Percentiles rank a stretch among this genome's conserved stretches.
Evolutionary conservation across 2,797 vertebrate species (phyloP).

Genomic region (Stomatorhinus walkeri): DNA sequence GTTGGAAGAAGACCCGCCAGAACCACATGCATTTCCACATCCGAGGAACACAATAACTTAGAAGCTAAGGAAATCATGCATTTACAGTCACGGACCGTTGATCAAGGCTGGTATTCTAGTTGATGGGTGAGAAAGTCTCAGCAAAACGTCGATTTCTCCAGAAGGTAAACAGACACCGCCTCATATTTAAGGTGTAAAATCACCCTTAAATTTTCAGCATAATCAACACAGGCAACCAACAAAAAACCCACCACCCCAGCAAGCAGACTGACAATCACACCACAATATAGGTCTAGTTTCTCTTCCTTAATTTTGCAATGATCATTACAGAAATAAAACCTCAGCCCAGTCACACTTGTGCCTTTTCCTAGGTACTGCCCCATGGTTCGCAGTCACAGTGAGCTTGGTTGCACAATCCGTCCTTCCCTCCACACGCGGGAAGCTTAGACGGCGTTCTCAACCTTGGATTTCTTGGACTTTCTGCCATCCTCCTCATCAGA

Average conservation of each 20-base stretch:
- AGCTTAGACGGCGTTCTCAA: slow-evolving; percentile 35
- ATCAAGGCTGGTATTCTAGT: background rate
- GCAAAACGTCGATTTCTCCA: background rate
- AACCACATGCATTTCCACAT: background rate
- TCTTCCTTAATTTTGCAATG: background rate
- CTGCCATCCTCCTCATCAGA: slow-evolving; percentile 73
- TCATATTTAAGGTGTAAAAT: background rate
- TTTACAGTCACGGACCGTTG: background rate
- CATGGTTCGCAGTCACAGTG: background rate
- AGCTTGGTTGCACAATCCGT: background rate
- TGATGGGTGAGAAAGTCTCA: background rate
- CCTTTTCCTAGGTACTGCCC: background rate
- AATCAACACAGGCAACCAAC: background rate
- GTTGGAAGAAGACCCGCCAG: background rate
- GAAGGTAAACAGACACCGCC: background rate
- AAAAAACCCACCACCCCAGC: background rate
- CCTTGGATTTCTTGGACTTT: slow-evolving; percentile 76
- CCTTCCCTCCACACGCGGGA: background rate
- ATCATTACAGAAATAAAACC: background rate
- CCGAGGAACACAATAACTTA: background rate
- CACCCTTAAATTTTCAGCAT: background rate
- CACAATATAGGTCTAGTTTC: background rate
- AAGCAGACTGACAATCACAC: background rate
- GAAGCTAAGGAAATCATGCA: background rate
- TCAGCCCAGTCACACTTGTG: background rate